These are phyloP conservation scores for Orthosia gracilis DNA, from an alignment of 2,888 invertebrate species.

Conservation along the genomic window DNA sequence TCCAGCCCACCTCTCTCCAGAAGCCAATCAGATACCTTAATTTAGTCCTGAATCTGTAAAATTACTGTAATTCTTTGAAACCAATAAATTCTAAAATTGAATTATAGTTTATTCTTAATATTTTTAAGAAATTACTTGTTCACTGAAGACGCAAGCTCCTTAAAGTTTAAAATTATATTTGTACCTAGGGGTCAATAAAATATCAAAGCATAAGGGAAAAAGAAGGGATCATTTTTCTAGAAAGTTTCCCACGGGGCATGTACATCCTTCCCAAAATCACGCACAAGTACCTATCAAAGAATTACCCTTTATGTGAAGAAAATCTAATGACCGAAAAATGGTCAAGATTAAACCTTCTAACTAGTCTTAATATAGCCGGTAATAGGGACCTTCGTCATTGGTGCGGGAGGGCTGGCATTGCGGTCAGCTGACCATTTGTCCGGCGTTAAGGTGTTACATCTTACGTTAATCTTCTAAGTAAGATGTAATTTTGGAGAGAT, in stretches of 20 bases:
- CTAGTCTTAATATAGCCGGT: slow-evolving; percentile 36
- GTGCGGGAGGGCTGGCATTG: slow-evolving; percentile 31
- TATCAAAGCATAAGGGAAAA: background rate
- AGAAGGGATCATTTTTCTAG: background rate
- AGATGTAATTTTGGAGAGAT: slow-evolving; percentile 4
- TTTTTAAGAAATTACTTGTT: too few relatives aligned
- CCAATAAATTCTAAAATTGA: too few relatives aligned
- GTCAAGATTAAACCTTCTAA: slow-evolving; percentile 1
- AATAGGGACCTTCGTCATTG: slow-evolving; percentile 16
- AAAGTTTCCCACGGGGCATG: background rate
- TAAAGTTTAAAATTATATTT: too few relatives aligned
- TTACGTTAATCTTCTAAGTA: slow-evolving; percentile 15
- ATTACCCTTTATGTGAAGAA: background rate
- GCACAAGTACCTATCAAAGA: background rate
- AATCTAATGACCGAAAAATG: slow-evolving; percentile 35
- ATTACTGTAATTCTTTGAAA: too few relatives aligned
- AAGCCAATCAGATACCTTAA: too few relatives aligned
- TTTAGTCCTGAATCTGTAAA: too few relatives aligned
- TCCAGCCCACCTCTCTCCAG: too few relatives aligned
- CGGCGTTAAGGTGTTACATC: slow-evolving; percentile 6
- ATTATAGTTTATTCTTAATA: too few relatives aligned
- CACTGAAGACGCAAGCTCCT: too few relatives aligned
- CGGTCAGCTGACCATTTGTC: slow-evolving; percentile 16
- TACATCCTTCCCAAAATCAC: background rate
- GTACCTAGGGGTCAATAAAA: background rate